Conservation (phyloP, 53 echinoderm and acorn worm species). For the Echinarachnius parma region DNA sequence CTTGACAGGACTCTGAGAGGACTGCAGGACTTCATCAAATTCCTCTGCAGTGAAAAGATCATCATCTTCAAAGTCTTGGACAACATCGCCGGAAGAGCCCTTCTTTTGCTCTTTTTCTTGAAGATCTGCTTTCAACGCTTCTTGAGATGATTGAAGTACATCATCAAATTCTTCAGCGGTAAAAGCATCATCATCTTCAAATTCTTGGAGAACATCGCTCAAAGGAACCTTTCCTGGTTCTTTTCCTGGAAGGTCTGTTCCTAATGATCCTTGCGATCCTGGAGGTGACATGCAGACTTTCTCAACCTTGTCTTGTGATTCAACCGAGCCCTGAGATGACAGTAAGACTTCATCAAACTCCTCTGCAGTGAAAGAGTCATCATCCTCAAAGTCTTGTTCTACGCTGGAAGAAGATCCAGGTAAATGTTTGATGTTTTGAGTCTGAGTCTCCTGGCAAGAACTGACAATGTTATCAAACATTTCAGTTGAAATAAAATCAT, state of each 20-base stretch:
- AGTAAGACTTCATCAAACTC: conserved; percentile 36
- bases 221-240: background rate
- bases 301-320: no score
- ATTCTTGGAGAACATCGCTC: background rate
- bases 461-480: conserved; percentile 21
- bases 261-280: background rate
- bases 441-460: background rate
- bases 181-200: background rate
- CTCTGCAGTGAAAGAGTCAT: conserved; percentile 26
- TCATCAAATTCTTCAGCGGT: conserved; percentile 24
- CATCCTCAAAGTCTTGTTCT: conserved; percentile 24
- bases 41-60: background rate
- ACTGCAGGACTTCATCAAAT: conserved; percentile 23
- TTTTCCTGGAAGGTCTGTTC: background rate
- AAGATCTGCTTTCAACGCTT: background rate
- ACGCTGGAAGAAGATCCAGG: conserved; percentile 11
- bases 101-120: background rate
- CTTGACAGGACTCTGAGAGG: conserved; percentile 49
- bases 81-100: background rate
- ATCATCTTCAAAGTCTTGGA: background rate
- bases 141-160: background rate
- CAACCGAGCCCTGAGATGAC: conserved; percentile 8
- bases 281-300: background rate
- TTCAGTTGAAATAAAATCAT: conserved; percentile 20
- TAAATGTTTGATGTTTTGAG: background rate